phyloP scores from a whole-genome alignment of 2,888 invertebrate species.

The Amblyteles armatorius region DNA sequence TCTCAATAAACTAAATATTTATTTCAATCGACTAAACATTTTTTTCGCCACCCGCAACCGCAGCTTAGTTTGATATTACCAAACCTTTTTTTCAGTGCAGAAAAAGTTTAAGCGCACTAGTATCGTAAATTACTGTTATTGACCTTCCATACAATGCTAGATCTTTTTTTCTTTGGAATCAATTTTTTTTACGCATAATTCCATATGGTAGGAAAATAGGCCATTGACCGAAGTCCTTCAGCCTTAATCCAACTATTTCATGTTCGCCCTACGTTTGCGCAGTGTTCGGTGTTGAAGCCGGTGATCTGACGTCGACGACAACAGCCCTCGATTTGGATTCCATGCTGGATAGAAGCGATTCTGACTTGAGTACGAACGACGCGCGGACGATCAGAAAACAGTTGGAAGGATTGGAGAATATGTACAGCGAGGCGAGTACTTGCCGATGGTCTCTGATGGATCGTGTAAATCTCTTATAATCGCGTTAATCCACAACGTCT shows the following conservation, averaged over 20 bases:
- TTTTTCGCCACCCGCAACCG: too few relatives aligned
- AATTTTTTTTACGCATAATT: too few relatives aligned
- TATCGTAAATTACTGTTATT: too few relatives aligned
- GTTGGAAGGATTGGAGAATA: slow-evolving; percentile 92
- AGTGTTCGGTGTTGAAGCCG: slow-evolving; percentile 91
- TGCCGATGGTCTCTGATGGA: slow-evolving; percentile 79
- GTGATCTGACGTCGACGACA: slow-evolving; percentile 92
- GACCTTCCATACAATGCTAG: too few relatives aligned
- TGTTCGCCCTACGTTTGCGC: slow-evolving; percentile 43
- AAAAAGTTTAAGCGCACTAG: too few relatives aligned
- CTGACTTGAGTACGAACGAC: slow-evolving; percentile 91
- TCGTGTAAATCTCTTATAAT: slow-evolving; percentile 84
- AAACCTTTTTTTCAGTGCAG: too few relatives aligned
- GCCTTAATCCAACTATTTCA: background rate
- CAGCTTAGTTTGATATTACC: too few relatives aligned
- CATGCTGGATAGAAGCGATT: slow-evolving; percentile 91
- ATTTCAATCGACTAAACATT: too few relatives aligned
- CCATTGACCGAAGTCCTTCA: too few relatives aligned
- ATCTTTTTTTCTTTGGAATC: too few relatives aligned
- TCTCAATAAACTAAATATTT: too few relatives aligned
- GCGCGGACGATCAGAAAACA: slow-evolving; percentile 92
- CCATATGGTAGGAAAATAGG: too few relatives aligned
- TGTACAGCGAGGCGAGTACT: slow-evolving; percentile 92
- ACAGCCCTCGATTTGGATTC: slow-evolving; percentile 92
- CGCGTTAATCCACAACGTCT: slow-evolving; percentile 60